Conservation (phyloP, 2,113 vertebrate genomes). For the Indicator maculatus region DNA sequence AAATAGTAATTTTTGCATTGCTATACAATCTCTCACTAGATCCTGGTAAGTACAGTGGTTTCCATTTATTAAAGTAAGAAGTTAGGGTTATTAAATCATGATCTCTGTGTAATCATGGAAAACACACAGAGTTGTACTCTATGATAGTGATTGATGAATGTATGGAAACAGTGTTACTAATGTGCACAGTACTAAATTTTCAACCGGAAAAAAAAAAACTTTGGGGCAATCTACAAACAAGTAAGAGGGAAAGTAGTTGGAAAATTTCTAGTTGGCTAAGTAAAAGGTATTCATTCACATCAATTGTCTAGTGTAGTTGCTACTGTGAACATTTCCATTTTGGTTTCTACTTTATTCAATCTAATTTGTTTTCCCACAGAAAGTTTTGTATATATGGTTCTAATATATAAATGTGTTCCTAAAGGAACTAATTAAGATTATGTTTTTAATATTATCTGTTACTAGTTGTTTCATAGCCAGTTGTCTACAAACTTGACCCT, state of each 20-base stretch:
- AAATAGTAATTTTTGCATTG: conserved; percentile 18
- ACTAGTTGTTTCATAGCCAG: neutral
- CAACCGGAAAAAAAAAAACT: neutral
- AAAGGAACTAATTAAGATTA: neutral
- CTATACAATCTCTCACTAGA: neutral
- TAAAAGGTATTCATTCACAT: neutral
- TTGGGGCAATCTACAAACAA: neutral
- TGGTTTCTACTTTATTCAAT: neutral
- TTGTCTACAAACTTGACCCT: neutral
- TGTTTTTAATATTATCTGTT: neutral
- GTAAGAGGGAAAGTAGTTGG: neutral
- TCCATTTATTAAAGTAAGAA: conserved; percentile 42
- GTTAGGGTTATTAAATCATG: conserved; percentile 23
- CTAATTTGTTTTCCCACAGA: neutral
- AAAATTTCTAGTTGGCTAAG: neutral
- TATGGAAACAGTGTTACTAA: neutral
- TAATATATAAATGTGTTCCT: neutral
- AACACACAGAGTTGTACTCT: neutral
- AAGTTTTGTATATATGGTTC: neutral
- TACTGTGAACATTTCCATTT: neutral
- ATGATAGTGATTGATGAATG: neutral
- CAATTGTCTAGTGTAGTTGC: neutral
- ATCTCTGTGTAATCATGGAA: conserved; percentile 44
- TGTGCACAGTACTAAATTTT: neutral
- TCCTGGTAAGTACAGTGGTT: conserved; percentile 9